Base-by-base conservation (phyloP, 1,140 invertebrate species). In the Scaptomyza montana region DNA sequence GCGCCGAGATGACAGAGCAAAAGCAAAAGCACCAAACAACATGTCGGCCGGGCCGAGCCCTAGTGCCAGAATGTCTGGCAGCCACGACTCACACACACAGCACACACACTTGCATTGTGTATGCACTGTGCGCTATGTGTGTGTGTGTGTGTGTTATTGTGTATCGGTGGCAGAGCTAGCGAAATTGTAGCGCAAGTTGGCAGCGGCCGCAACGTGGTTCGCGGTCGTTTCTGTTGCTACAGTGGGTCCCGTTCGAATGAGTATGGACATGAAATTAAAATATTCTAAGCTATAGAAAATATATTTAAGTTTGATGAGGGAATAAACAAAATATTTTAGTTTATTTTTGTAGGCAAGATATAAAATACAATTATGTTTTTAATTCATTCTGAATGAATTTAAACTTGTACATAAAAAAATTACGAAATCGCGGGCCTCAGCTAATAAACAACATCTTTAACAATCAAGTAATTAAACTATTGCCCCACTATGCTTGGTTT, bases 51-150 rank as follows among this genome's bases (percentile, higher is more conserved):
- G 49, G 67, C 67, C 67, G 67, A 72, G 77, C 69, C 74, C 68
- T 73, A 78, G 85, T 81, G 86, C 84, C 89, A 90, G 78, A 89
- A 89, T 84, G 90, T 90, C 80, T 92, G 84, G 72, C 84, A 85
- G 89, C 71, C 73, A 89, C 84, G 84, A 89, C 79, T 78, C 72
- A 72, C 67, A 76, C 53, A 66, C 33, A 60, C 21, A 6, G 30
- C 45, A 64, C 43, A 62, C 47, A 59, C 66, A 66, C 43, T 63
- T n/a, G 53, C 51, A 49, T 8, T 16, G 16, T 28, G 43, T 10
- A 66, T 57, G 51, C 47, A 68, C 30, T 53, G 30, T 28, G 28
- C 28, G 21, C 16, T 10, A 12, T 47, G 16, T 10, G 43, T 7
- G 50, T 47, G 33, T 19, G 9, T 50, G 16, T 25, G 25, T 64